Conservation (phyloP, 2,888 invertebrate genomes). For the Eupsilia transversa region DNA sequence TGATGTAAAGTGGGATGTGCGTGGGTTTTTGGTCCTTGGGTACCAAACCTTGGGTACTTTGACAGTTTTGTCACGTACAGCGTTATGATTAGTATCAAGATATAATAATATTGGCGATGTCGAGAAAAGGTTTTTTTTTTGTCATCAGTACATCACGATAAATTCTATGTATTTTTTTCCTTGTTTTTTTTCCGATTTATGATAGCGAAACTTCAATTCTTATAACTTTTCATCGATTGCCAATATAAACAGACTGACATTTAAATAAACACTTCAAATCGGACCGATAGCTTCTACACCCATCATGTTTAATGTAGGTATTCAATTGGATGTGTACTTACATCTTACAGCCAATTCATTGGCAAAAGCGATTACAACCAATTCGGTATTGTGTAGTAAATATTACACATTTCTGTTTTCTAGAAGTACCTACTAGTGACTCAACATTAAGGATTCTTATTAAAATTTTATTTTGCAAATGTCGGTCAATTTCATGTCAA, state of each 20-base stretch:
- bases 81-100: conserved; percentile 17
- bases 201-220: background rate
- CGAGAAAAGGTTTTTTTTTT: background rate
- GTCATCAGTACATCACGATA: too few relatives aligned
- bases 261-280: conserved; percentile 47
- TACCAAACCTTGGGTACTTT: background rate
- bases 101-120: conserved; percentile 20
- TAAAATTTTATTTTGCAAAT: background rate
- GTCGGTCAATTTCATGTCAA: background rate
- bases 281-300: conserved; percentile 6
- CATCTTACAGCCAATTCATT: background rate
- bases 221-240: conserved; percentile 10
- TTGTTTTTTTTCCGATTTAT: too few relatives aligned
- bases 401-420: background rate
- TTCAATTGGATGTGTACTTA: too few relatives aligned
- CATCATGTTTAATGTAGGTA: conserved; percentile 34
- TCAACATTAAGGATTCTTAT: background rate
- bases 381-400: background rate
- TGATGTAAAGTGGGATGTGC: conserved; percentile 42
- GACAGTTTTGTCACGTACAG: conserved; percentile 27
- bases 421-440: too few relatives aligned
- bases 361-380: background rate
- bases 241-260: conserved; percentile 15
- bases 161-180: too few relatives aligned
- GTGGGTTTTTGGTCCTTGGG: conserved; percentile 21